Conservation (phyloP, 2,888 invertebrate genomes). For the Ophioninae sp. region DNA sequence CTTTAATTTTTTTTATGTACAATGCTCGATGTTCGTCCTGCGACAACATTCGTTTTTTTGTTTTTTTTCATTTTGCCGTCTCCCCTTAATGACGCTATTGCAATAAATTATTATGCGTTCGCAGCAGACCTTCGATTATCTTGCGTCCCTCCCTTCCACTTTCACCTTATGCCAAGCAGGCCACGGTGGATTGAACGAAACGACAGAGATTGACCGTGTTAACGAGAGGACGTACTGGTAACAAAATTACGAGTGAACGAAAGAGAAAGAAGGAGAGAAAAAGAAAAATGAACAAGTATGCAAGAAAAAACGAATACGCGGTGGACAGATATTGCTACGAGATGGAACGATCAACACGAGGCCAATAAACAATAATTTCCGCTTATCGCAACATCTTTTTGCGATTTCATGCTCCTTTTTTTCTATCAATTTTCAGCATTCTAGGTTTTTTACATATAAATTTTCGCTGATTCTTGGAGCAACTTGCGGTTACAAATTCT, state of each 20-base stretch:
- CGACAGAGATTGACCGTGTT: neutral
- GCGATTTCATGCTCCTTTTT: neutral
- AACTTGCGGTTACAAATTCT: neutral
- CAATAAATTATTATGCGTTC: slow-evolving; percentile 42
- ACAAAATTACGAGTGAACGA: neutral
- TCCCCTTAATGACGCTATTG: neutral
- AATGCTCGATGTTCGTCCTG: slow-evolving; percentile 61
- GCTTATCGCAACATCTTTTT: neutral
- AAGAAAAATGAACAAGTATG: neutral
- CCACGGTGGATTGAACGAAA: neutral
- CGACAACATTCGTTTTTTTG: neutral
- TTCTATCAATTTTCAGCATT: neutral
- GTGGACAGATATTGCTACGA: neutral
- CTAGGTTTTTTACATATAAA: neutral
- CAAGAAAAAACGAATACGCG: neutral
- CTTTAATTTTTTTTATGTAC: slow-evolving; percentile 64
- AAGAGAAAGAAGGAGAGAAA: neutral
- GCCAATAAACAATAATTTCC: neutral
- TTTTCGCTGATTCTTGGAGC: neutral
- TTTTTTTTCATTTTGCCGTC: neutral
- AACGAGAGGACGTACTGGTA: neutral
- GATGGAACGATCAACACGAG: slow-evolving; percentile 1
- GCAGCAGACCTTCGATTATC: slow-evolving; percentile 39
- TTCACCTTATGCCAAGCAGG: neutral
- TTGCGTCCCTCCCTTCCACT: slow-evolving; percentile 8